Evolutionary conservation across 2,113 vertebrate species (phyloP), one percentile per base, ranked within the genome.

Genomic region (Acanthochromis polyacanthus): DNA sequence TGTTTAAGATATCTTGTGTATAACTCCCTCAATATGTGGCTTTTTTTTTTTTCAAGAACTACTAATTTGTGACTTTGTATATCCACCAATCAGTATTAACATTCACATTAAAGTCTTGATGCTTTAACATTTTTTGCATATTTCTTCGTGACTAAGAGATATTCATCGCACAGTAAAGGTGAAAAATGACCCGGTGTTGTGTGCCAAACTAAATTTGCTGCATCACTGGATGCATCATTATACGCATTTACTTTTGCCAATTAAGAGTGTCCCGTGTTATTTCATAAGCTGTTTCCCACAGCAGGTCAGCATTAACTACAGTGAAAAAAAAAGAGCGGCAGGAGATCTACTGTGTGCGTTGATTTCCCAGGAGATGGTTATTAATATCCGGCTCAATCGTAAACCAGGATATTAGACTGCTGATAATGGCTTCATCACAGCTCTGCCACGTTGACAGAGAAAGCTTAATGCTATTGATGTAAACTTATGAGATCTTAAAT

Each of bases 351-450:
- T 72, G 68, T 66, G 25, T 50, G 32, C 72, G 52, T 89, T 89
- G 75, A 80, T 88, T 83, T 82, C 46, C 71, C 80, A 46, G 56
- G 45, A 73, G 74, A 80, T 84, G 63, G 63, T 72, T 77, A 71
- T 88, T 91, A 88, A 91, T 92, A 87, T 91, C 87, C 78, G 74
- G 67, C 76, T 87, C 61, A 81, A 82, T 85, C 46, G 59, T 66
- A 76, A 81, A 80, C 22, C 83, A 91, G 90, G 90, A 93, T 89
- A 89, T 91, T 83, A 87, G 46, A 58, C 73, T 80, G 56, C 83
- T 80, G 87, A 85, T 89, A 89, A 80, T 81, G 65, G 30, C 64
- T 84, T 80, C 80, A 78, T 87, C 73, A 78, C 66, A 61, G 56
- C 74, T 57, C 68, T 53, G 52, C 46, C 64, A 70, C 66, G 69